Percentiles rank a stretch among this genome's conserved stretches.
Evolutionary conservation across 2,888 invertebrate species (phyloP).

Genomic region (Melanostoma scalare): DNA sequence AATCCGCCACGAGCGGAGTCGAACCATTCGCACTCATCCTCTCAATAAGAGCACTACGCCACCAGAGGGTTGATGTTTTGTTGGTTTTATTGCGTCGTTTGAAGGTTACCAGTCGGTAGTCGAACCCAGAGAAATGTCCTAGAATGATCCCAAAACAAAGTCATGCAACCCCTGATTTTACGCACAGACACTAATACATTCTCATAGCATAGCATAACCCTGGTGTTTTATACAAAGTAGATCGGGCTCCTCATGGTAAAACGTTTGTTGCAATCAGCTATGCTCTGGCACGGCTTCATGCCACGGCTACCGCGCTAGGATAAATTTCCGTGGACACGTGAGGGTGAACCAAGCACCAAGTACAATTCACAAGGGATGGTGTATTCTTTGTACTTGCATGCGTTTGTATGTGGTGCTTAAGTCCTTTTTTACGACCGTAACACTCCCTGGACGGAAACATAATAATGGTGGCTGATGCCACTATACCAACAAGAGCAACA

Average conservation of each 20-base stretch:
- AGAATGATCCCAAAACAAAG: constrained; percentile 68
- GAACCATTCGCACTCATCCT: constrained; percentile 46
- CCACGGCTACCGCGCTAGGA: constrained; percentile 77
- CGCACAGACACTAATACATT: constrained; percentile 34
- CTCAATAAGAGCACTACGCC: constrained; percentile 39
- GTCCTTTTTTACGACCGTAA: constrained; percentile 69
- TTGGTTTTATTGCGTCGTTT: constrained; percentile 70
- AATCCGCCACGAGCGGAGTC: constrained; percentile 40
- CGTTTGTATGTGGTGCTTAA: constrained; percentile 60
- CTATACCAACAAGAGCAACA: too few species aligned
- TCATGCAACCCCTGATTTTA: constrained; percentile 54
- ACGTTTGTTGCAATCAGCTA: constrained; percentile 55
- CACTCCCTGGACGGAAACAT: constrained; percentile 63
- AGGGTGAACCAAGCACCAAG: constrained; percentile 77
- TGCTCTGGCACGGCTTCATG: constrained; percentile 35
- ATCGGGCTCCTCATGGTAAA: constrained; percentile 47
- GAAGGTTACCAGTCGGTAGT: constrained; percentile 71
- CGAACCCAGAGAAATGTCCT: constrained; percentile 64
- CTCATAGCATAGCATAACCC: constrained; percentile 25
- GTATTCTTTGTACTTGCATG: constrained; percentile 59
- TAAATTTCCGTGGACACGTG: constrained; percentile 80
- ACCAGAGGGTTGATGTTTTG: constrained; percentile 65
- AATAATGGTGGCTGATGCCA: constrained; percentile 66
- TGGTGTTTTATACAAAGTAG: constrained; percentile 36
- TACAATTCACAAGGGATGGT: constrained; percentile 46